Evolutionary conservation across 2,113 vertebrate species (phyloP).

Genomic region (Cariama cristata): DNA sequence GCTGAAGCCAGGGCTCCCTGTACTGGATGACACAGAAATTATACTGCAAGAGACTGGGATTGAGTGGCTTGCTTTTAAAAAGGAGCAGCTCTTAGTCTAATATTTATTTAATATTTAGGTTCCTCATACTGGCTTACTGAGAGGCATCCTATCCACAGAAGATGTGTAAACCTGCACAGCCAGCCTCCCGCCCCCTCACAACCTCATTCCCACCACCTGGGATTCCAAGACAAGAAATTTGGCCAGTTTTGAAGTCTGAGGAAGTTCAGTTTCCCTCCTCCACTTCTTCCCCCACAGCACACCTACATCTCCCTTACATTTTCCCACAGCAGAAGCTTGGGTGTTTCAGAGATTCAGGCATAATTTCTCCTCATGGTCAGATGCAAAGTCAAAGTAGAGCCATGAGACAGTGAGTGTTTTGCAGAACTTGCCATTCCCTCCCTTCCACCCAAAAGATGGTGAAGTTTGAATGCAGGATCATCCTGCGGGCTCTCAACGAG

Average conservation of each 20-base stretch:
- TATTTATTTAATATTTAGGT: not conserved
- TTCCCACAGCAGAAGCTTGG: not conserved
- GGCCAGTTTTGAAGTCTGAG: not conserved
- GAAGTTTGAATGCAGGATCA: not conserved
- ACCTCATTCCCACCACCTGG: not conserved
- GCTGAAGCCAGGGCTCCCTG: not conserved
- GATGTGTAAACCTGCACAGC: not conserved
- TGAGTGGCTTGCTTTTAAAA: not conserved
- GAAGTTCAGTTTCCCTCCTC: not conserved
- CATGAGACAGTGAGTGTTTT: not conserved
- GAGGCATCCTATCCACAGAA: not conserved
- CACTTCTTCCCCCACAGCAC: not conserved
- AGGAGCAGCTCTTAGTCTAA: not conserved
- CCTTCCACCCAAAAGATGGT: not conserved
- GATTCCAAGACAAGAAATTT: not conserved
- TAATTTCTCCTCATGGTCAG: not conserved
- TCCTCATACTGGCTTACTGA: not conserved
- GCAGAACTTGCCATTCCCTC: not conserved
- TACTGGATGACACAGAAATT: not conserved
- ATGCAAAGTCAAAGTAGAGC: not conserved
- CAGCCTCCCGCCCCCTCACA: not conserved
- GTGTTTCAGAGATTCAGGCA: not conserved
- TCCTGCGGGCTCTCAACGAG: fast-evolving
- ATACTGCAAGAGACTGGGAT: not conserved
- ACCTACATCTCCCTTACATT: not conserved